phyloP scores from a whole-genome alignment of 2,113 vertebrate species.

The Bolborhynchus lineola region DNA sequence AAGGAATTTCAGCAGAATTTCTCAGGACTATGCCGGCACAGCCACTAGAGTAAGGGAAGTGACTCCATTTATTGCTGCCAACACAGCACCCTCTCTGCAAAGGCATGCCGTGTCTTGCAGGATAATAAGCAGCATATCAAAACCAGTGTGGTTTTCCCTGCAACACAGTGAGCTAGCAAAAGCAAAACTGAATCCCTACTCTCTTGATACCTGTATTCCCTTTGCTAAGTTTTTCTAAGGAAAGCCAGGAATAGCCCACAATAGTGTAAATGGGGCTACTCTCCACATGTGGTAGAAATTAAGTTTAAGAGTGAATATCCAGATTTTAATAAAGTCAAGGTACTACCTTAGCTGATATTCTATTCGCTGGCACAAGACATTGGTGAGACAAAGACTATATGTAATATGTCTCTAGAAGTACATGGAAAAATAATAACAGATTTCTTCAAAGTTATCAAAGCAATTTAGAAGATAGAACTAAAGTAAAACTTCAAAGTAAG shows the following conservation, averaged over 20 bases:
- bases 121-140: background rate
- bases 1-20: background rate
- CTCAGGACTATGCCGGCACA: background rate
- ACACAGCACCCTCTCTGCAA: background rate
- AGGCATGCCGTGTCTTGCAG: background rate
- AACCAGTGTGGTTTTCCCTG: background rate
- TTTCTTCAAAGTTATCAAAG: background rate
- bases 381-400: background rate
- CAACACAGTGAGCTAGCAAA: background rate
- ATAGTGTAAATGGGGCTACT: background rate
- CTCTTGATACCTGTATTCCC: background rate
- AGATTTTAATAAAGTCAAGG: background rate
- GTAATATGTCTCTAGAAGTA: background rate
- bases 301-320: background rate
- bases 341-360: background rate
- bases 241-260: background rate
- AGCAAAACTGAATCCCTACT: background rate
- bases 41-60: background rate
- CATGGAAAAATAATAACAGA: background rate
- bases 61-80: background rate
- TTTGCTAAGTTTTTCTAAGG: background rate
- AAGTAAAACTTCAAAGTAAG: background rate
- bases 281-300: background rate
- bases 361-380: background rate
- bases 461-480: background rate